Percentiles rank a stretch among this genome's conserved stretches.
Conservation (phyloP, 2,888 invertebrate genomes). For the Drosophila barbarae region DNA sequence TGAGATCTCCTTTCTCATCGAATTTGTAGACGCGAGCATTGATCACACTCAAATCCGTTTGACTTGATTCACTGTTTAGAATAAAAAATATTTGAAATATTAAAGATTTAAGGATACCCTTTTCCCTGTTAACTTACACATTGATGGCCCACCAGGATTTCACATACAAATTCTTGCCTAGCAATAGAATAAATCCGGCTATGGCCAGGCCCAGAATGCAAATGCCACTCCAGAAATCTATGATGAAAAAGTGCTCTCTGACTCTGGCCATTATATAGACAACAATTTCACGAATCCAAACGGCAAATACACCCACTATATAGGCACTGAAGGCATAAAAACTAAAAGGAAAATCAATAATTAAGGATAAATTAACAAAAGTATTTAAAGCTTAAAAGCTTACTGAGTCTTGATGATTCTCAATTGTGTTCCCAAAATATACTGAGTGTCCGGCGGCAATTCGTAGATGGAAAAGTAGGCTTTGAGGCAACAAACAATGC, state of each 20-base stretch:
- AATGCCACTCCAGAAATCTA: slow-evolving; percentile 75
- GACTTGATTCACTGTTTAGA: slow-evolving; percentile 54
- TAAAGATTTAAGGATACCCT: accelerated
- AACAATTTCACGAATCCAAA: slow-evolving; percentile 72
- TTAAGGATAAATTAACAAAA: background rate
- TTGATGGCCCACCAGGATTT: slow-evolving; percentile 71
- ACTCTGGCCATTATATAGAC: slow-evolving; percentile 67
- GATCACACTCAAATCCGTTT: slow-evolving; percentile 63
- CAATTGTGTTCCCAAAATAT: slow-evolving; percentile 63
- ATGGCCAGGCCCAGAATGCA: slow-evolving; percentile 66
- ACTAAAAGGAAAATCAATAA: slow-evolving; percentile 30
- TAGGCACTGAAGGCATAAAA: slow-evolving; percentile 69
- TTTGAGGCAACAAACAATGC: slow-evolving; percentile 59
- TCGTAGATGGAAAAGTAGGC: slow-evolving; percentile 66
- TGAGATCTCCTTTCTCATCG: slow-evolving; percentile 63
- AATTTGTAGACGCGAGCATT: slow-evolving; percentile 68
- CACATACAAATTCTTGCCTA: slow-evolving; percentile 69
- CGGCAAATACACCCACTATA: slow-evolving; percentile 61
- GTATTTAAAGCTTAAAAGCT: slow-evolving; percentile 3
- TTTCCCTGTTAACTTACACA: slow-evolving; percentile 57
- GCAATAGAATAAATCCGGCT: slow-evolving; percentile 67
- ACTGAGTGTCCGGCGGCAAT: slow-evolving; percentile 57
- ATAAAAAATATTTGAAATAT: no score
- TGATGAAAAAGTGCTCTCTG: slow-evolving; percentile 70
- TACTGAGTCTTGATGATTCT: slow-evolving; percentile 68